Conservation (phyloP, 2,113 vertebrate species). For the Solenodon paradoxus region DNA sequence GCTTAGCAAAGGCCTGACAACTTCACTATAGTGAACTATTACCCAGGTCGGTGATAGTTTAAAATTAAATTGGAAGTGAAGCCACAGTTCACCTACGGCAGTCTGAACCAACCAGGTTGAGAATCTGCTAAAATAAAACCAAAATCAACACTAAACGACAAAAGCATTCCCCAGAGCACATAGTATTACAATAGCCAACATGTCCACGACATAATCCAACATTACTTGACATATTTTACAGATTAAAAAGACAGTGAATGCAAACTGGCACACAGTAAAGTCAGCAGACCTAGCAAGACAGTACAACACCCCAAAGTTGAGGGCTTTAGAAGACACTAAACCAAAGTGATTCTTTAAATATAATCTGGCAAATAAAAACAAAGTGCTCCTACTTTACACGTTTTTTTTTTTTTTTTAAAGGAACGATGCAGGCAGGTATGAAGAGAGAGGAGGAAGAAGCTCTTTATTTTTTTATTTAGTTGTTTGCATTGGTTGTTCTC, state of each 20-base stretch:
- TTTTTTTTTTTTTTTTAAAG: too few relatives aligned
- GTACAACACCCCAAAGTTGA: neutral
- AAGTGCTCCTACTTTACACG: too few relatives aligned
- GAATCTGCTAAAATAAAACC: slow-evolving; percentile 12
- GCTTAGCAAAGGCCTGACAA: neutral
- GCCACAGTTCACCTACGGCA: neutral
- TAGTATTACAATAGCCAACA: slow-evolving; percentile 41
- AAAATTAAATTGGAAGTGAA: neutral
- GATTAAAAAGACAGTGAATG: neutral
- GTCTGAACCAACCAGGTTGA: neutral
- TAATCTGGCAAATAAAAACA: neutral
- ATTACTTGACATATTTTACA: neutral
- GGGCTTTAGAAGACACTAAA: neutral
- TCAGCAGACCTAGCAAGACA: too few relatives aligned
- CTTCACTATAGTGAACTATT: neutral
- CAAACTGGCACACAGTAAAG: neutral
- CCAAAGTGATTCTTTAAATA: neutral
- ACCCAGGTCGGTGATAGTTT: neutral
- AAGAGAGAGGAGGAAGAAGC: too few relatives aligned
- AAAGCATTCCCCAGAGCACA: neutral
- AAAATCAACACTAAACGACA: neutral
- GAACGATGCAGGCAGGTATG: too few relatives aligned
- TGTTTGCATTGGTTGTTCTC: too few relatives aligned
- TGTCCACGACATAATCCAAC: neutral
- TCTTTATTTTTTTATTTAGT: too few relatives aligned